Evolutionary conservation across 30 jellyfish, hydroid and myxozoan genomes (phyloP).

Genomic region (Mastigias papua): DNA sequence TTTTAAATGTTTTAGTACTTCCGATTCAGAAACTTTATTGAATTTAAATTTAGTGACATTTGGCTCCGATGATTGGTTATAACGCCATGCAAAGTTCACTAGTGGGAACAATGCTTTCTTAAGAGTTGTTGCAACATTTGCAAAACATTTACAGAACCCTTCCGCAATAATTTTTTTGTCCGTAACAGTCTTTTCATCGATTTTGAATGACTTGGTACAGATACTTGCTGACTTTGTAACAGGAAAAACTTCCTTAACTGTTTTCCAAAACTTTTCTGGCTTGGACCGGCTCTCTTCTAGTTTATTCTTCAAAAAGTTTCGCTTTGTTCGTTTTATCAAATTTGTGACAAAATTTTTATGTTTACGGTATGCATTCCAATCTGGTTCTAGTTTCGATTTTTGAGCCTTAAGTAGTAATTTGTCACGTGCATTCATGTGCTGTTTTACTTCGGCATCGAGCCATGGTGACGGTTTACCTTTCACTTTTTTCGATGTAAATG

Average conservation of each 20-base stretch:
- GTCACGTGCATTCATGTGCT: constrained; percentile 7
- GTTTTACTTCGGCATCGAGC: background rate
- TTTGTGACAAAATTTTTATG: background rate
- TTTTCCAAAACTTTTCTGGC: constrained; percentile 31
- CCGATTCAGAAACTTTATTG: constrained; percentile 18
- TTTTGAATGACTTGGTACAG: background rate
- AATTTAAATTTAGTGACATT: background rate
- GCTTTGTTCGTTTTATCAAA: background rate
- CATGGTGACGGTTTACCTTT: constrained; percentile 21
- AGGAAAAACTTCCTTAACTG: constrained; percentile 16
- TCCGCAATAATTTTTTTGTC: constrained; percentile 9
- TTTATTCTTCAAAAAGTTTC: background rate
- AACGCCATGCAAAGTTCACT: background rate
- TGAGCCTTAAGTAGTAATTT: background rate
- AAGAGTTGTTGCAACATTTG: constrained; percentile 24
- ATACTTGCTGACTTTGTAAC: too few species aligned
- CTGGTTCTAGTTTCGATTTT: background rate
- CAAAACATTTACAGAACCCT: constrained; percentile 50
- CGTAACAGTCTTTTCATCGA: background rate
- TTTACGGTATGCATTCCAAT: background rate
- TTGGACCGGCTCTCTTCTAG: constrained; percentile 8
- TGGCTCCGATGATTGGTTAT: background rate
- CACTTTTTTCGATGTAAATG: background rate
- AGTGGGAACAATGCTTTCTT: constrained; percentile 37
- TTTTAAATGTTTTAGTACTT: constrained; percentile 17